These are phyloP conservation scores for Hyles vespertilio DNA, from an alignment of 1,140 invertebrate genomes.

Conservation along the genomic window DNA sequence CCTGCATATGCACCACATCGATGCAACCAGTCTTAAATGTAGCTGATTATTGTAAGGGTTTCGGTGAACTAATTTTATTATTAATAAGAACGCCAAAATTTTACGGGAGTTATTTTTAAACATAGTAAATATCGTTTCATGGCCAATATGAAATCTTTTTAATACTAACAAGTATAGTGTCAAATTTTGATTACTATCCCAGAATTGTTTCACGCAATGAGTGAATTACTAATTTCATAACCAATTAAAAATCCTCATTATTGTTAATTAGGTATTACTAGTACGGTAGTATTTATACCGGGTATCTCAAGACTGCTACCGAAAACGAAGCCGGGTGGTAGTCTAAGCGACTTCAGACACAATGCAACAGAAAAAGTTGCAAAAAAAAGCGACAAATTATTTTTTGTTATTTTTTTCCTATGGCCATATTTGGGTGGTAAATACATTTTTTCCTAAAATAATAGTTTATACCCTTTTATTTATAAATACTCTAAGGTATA, in stretches of 20 bases:
- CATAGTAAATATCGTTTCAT: background rate
- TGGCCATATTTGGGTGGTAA: no score
- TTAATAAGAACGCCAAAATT: conserved; percentile 18
- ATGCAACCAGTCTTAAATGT: conserved; percentile 3
- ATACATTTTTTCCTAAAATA: no score
- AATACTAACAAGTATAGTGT: conserved; percentile 12
- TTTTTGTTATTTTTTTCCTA: no score
- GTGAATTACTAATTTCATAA: conserved; percentile 2
- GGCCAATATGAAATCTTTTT: conserved; percentile 1
- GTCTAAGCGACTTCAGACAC: no score
- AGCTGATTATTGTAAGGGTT: conserved; percentile 11
- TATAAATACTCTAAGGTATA: no score
- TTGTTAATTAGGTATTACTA: conserved; percentile 1
- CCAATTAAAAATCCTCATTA: background rate
- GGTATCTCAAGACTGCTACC: no score
- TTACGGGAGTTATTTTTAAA: conserved; percentile 1
- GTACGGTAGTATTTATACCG: no score
- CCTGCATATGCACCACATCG: conserved; percentile 9
- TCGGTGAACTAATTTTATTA: conserved; percentile 20
- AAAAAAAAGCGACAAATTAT: no score
- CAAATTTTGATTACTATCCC: background rate
- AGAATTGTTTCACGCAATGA: no score
- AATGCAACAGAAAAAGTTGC: no score
- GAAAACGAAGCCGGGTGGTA: no score
- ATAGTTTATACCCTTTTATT: no score